Evolutionary conservation across 2,888 invertebrate species (phyloP), one percentile per base, ranked within the genome.

Genomic region (Agriotes lineatus): DNA sequence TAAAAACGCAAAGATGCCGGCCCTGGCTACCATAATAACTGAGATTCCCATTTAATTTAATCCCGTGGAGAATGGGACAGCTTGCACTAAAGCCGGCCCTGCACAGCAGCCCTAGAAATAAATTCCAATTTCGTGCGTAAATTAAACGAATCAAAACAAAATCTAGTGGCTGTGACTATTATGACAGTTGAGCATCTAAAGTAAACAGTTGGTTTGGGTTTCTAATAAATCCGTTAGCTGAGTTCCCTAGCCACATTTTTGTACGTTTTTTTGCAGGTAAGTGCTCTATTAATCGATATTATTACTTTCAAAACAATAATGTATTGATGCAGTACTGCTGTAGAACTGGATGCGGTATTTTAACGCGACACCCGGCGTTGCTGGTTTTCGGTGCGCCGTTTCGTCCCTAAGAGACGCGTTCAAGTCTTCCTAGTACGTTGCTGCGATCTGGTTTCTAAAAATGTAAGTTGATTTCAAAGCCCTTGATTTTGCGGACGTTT

Each of bases 401-500:
- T n/a, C n/a, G n/a, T 16, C 16, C 16, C 18, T 44, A 22, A 19
- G n/a, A n/a, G n/a, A n/a, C 4, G 18, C 10, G 6, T 48, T 50
- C 25, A 50, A 50, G 7, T 50, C 4, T 25, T 22, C 19, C 3
- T 19, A 14, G 30, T 7, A 52, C 33, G 1, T 30, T 52, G 16
- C 52, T 52, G 52, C 52, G 22, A 50, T 50, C 50, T 50, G 50
- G 22, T 22, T 50, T 9, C 25, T 50, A 50, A 50, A 50, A 50
- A 50, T 6, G 20, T 9, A 50, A 50, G 50, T 50, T 50, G 1
- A 20, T 58, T 37, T 58, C 10, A 22, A 39, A 30, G 57, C 45
- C 64, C 64, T 37, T 52, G 65, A 57, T 57, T 45, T 78, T 80
- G 79, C 80, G 75, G 78, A 78, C 77, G 75, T 78, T 78, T 75